A percentile compares a stretch with the other conserved stretches of the same genome.
Evolutionary conservation across 2,113 vertebrate species (phyloP).

Genomic region (human): GRCh38 chr13:30683001-30683500

Average conservation of each 20-base stretch:
- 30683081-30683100: too few relatives aligned
- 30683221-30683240: not conserved
- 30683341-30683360: not conserved
- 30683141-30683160: too few relatives aligned
- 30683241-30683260: not conserved
- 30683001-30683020: too few relatives aligned
- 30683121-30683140: too few relatives aligned
- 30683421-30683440: not conserved
- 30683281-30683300: not conserved
- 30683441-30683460: not conserved
- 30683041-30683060: too few relatives aligned
- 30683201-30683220: too few relatives aligned
- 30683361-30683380: not conserved
- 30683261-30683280: not conserved
- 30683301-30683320: not conserved
- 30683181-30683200: too few relatives aligned
- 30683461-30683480: not conserved
- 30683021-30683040: too few relatives aligned
- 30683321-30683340: not conserved
- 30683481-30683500: not conserved
- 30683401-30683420: not conserved
- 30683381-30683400: not conserved
- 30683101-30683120: too few relatives aligned
- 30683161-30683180: too few relatives aligned
- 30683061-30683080: too few relatives aligned